phyloP scores from a whole-genome alignment of 2,113 vertebrate genomes.

The Clarias batrachus region DNA sequence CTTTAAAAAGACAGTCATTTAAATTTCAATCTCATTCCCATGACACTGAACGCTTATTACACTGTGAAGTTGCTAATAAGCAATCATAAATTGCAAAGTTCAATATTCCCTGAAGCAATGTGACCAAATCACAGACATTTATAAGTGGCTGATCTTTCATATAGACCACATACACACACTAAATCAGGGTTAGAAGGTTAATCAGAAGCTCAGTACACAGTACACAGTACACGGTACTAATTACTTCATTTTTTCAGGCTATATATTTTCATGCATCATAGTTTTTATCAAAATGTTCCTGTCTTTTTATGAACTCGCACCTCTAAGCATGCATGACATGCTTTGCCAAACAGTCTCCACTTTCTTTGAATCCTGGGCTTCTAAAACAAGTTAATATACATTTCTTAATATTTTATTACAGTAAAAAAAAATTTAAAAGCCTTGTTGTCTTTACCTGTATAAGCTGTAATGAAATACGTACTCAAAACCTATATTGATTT shows the following conservation, averaged over 20 bases:
- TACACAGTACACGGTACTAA: too few species aligned
- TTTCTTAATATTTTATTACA: not conserved
- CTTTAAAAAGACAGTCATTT: constrained; percentile 13
- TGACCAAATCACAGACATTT: not conserved
- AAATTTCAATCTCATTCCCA: not conserved
- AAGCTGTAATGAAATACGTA: not conserved
- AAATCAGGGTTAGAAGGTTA: constrained; percentile 7
- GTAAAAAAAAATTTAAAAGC: not conserved
- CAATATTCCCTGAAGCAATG: constrained; percentile 3
- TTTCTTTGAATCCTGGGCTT: not conserved
- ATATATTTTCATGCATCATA: constrained; percentile 1
- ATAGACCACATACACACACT: not conserved
- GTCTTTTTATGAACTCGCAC: constrained; percentile 1
- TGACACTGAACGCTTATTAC: constrained; percentile 3
- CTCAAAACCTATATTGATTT: not conserved
- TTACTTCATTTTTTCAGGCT: not conserved
- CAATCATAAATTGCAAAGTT: constrained; percentile 1
- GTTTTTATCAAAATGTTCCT: not conserved
- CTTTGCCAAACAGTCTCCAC: not conserved
- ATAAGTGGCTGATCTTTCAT: not conserved
- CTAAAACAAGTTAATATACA: not conserved
- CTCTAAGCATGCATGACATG: not conserved
- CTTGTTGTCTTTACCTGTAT: not conserved
- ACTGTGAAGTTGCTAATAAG: not conserved
- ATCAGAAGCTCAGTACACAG: not conserved